Conservation (phyloP, 2,113 vertebrate genomes). For the Pangasianodon gigas region DNA sequence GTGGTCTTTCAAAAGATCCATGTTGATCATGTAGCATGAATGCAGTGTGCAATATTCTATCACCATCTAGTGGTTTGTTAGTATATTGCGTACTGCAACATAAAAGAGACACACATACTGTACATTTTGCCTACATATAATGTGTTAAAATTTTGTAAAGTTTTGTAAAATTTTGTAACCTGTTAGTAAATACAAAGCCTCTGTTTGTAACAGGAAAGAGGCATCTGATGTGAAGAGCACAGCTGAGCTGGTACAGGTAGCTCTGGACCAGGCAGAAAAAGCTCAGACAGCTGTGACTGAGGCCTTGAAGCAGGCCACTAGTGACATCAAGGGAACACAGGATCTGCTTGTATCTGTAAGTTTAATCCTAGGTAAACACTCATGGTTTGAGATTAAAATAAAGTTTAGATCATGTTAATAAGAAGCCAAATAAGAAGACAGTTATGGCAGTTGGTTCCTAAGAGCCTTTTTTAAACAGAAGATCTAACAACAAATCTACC, state of each 20-base stretch:
- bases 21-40: not conserved
- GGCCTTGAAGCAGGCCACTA: slow-evolving; percentile 85
- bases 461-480: not conserved
- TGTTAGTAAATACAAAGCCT: not conserved
- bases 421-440: not conserved
- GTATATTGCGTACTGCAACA: not conserved
- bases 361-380: slow-evolving; percentile 5
- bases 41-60: not conserved
- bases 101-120: not conserved
- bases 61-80: slow-evolving; percentile 26
- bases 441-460: not conserved
- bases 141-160: not conserved
- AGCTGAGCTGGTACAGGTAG: slow-evolving; percentile 82
- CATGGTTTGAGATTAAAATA: not conserved
- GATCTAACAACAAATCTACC: not conserved
- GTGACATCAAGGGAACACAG: slow-evolving; percentile 88
- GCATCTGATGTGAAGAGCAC: slow-evolving; percentile 83
- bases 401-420: not conserved
- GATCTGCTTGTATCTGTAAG: slow-evolving; percentile 86
- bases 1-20: not conserved
- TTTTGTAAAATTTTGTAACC: not conserved
- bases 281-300: slow-evolving; percentile 84
- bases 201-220: slow-evolving; percentile 76
- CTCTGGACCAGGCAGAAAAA: slow-evolving; percentile 85
- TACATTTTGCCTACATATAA: not conserved